Conservation (phyloP, 2,797 vertebrate genomes). For the Mus caroli region DNA sequence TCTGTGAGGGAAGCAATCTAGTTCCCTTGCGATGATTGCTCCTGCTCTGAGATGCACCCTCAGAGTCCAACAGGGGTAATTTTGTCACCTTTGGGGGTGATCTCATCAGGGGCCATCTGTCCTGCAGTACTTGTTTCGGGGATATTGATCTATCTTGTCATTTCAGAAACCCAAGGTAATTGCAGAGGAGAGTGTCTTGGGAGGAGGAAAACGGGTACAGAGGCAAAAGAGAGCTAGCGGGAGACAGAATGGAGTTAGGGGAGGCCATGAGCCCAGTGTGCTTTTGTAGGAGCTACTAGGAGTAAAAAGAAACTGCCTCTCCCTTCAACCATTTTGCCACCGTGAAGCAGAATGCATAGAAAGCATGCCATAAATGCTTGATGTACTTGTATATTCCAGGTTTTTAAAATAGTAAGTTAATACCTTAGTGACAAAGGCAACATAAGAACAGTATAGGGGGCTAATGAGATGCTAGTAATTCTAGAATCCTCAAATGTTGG, state of each 20-base stretch:
- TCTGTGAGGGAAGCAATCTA: not conserved
- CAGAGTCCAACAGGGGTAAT: not conserved
- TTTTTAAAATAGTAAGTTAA: slow-evolving; percentile 32
- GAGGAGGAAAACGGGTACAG: not conserved
- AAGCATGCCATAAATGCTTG: slow-evolving; percentile 19
- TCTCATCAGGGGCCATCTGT: not conserved
- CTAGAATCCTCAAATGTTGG: not conserved
- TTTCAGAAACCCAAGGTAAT: not conserved
- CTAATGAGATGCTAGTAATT: not conserved
- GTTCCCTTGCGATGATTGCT: not conserved
- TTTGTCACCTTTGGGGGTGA: not conserved
- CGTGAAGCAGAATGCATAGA: not conserved
- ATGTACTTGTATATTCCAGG: not conserved
- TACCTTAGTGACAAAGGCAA: not conserved
- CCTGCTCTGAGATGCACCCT: not conserved
- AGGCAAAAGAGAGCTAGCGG: not conserved
- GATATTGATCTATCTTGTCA: not conserved
- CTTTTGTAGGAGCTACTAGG: not conserved
- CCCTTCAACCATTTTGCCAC: not conserved
- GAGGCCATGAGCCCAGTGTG: not conserved
- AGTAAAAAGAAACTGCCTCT: not conserved
- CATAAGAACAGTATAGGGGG: no score
- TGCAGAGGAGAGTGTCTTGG: not conserved
- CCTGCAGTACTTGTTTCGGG: not conserved
- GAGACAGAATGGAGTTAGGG: not conserved